These are phyloP conservation scores for Halictus quadricinctus DNA, from an alignment of 2,888 invertebrate species.

Conservation along the genomic window DNA sequence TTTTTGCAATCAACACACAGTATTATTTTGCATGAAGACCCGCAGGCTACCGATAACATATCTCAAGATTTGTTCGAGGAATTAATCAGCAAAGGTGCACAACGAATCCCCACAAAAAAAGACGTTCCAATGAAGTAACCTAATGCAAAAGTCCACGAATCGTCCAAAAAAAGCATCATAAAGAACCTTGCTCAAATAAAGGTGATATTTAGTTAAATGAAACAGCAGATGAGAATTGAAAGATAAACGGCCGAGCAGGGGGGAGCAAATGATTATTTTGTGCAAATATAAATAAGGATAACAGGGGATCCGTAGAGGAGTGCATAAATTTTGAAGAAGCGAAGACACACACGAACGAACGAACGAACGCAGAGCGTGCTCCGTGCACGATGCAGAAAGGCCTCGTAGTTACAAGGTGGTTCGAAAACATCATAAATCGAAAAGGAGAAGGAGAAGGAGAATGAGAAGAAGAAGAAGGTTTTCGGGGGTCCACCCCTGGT, in stretches of 20 bases:
- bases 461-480: constrained; percentile 15
- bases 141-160: background rate
- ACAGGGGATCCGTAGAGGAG: constrained; percentile 5
- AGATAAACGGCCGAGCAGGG: constrained; percentile 1
- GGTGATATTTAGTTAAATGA: background rate
- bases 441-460: background rate
- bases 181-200: background rate
- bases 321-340: constrained; percentile 43
- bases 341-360: background rate
- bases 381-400: constrained; percentile 38
- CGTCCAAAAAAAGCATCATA: no score
- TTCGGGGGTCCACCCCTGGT: constrained; percentile 40
- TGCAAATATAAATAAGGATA: constrained; percentile 17
- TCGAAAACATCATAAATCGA: constrained; percentile 51
- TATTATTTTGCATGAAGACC: background rate
- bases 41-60: background rate
- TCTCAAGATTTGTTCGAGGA: background rate
- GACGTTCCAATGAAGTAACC: background rate
- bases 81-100: background rate
- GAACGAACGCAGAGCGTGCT: constrained; percentile 26
- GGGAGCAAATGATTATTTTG: constrained; percentile 24
- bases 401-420: constrained; percentile 49
- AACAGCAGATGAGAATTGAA: background rate
- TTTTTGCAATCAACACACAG: background rate
- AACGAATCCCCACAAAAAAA: background rate